Evolutionary conservation across 2,888 invertebrate genomes (phyloP), one percentile per base, ranked within the genome.

Genomic region (Cataglyphis rosenhaueri): DNA sequence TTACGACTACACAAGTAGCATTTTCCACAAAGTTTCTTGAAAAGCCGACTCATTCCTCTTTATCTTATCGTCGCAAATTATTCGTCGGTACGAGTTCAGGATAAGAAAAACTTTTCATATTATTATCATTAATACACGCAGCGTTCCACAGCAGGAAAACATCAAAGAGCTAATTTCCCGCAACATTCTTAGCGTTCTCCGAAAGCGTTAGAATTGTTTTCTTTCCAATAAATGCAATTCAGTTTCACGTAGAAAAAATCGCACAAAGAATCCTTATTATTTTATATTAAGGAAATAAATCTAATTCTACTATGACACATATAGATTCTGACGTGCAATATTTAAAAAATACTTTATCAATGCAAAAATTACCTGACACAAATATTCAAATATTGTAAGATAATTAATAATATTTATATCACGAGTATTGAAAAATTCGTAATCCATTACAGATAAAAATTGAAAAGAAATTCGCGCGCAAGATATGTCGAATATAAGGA

Each of bases 81-180:
- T n/a, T 55, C 59, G 35, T 35, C 73, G 75, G 75, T 81, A 75
- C 84, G 84, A 85, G 84, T 75, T 83, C 35, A 59, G 29, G 41
- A 55, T 75, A 75, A 84, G 59, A 83, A 74, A 52, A 64, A 18
- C 29, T 62, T 59, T 35, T 32, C 55, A 29, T 62, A 84, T 83
- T 81, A 87, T 86, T 78, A 83, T 82, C 83, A 78, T 84, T 83
- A 81, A 64, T 25, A 59, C 41, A 38, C 74, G 29, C 25, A 68
- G 15, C 38, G 55, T 48, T 71, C 35, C 55, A 25, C 21, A 6
- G 55, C 29, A 76, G 25, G 64, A 81, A 59, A 74, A 85, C 68
- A 78, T 76, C 48, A 57, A 18, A 57, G 62, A 44, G 35, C 59
- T 38, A 74, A 84, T 84, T 78, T 84, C 15, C 68, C 61, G 12